Percentiles rank a stretch among this genome's conserved stretches.
phyloP scores from a whole-genome alignment of 2,888 invertebrate species.

The Scrobipalpa costella region DNA sequence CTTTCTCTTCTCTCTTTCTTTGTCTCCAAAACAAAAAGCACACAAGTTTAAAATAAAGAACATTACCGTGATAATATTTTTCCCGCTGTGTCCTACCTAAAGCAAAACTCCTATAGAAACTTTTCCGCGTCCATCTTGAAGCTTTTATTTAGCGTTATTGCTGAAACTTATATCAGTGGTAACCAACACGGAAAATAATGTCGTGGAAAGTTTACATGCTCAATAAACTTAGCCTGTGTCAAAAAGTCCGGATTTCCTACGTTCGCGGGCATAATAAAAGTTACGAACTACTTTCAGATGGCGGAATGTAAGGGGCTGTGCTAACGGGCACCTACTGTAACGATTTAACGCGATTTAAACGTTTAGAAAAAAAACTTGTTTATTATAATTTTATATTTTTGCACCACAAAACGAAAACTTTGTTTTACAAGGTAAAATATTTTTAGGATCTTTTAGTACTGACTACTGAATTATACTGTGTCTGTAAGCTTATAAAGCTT shows the following conservation, averaged over 20 bases:
- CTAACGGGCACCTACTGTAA: no score
- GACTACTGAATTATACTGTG: no score
- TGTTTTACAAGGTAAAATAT: no score
- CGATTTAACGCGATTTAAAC: no score
- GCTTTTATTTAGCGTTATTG: conserved; percentile 17
- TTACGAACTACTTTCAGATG: conserved; percentile 47
- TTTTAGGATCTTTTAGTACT: no score
- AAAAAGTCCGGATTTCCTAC: conserved; percentile 60
- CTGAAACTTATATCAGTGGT: background rate
- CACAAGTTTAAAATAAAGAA: background rate
- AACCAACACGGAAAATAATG: conserved; percentile 32
- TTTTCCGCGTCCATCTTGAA: background rate
- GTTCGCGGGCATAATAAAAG: conserved; percentile 65
- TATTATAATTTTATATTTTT: no score
- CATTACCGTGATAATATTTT: background rate
- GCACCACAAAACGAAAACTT: no score
- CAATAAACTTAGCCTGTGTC: conserved; percentile 63
- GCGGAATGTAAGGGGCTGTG: conserved; percentile 15
- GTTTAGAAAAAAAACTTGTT: no score
- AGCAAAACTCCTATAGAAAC: background rate
- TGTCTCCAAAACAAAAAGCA: background rate
- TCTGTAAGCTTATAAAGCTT: no score
- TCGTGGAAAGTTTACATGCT: conserved; percentile 50
- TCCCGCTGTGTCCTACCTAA: no score
- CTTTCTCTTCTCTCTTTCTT: background rate